Base-by-base conservation (phyloP, 2,113 vertebrate genomes). In the Ailuropoda melanoleuca region DNA sequence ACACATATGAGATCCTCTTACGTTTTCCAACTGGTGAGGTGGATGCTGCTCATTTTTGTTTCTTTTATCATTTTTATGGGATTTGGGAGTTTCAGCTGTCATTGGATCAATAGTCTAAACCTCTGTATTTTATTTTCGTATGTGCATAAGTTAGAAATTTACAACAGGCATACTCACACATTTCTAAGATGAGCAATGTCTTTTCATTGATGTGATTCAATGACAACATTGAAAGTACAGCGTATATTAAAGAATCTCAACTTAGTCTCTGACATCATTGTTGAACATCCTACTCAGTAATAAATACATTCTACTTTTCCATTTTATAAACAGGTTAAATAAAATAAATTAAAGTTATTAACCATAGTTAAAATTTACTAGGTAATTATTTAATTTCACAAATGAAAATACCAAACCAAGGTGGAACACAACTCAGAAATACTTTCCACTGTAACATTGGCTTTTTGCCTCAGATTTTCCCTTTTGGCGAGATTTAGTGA, bases 401-500 rank as follows among this genome's bases (percentile, higher is more conserved):
- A 93, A 94, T 0, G 50, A 84, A 90, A 90, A 86, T 88, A 85
- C 4, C 19, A 81, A 55, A 86, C 1, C 70, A 95, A 92, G 96
- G 62, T 93, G 91, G 34, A 58, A 93, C 91, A 66, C 1, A 96
- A 48, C 17, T 82, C 46, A 92, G 72, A 96, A 97, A 53, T 95
- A 77, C 1, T 98, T 98, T 56, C 64, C 86, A 90, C 19, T 13
- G 50, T 93, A 95, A 37, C 70, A 48, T 82, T 97, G 75, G 88
- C 82, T 48, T 97, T 94, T 88, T 89, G 39, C 66, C 23, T 80
- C 58, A 97, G 83, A 97, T 97, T 70, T 92, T 95, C 39, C 24
- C 46, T 78, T 95, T 60, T 93, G 84, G 34, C 93, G 19, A 94
- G 78, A 95, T 98, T 94, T 95, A 94, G 68, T 88, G 39, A 94